Base-by-base conservation (phyloP, 2,797 vertebrate species). In the Eutrigla gurnardus region DNA sequence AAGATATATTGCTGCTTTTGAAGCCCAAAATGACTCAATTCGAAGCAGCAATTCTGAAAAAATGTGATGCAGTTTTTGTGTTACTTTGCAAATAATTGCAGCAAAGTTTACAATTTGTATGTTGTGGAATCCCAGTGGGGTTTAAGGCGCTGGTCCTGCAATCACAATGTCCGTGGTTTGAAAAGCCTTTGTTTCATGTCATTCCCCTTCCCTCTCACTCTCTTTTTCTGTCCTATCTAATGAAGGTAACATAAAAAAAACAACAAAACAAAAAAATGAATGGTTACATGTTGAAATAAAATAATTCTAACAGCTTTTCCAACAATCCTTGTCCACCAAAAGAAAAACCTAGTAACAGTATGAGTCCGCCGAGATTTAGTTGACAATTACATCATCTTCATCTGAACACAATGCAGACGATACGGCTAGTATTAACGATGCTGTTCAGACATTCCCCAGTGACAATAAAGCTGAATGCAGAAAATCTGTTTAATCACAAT, bases 381-480 rank as follows among this genome's bases (percentile, higher is more conserved):
- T 53, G 10, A 50, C 25, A 37, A 14, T n/a, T n/a, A n/a, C n/a
- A n/a, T n/a, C n/a, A n/a, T 64, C 53, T 65, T 40, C 37, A 37
- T 77, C 64, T 54, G 58, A 70, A 70, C 47, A 73, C 53, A 59
- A 18, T 42, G 45, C 54, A 66, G 45, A 68, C n/a, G 55, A 72
- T 45, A 53, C 58, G 47, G 46, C 61, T 60, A 61, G 52, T 58
- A 57, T 52, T 37, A 65, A 72, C 49, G 58, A 60, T 47, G 37
- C 57, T 63, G 33, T 36, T 47, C 42, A 52, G 17, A 85, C 52
- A 50, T 60, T 67, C 46, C 63, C 58, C 36, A 2, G 46, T 43
- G 39, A 73, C 67, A 64, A 79, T 65, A 10, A 70, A 70, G 68
- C 55, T 60, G 54, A 80, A 83, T 67, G 37, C 46, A 65, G 36